Evolutionary conservation across 1,140 invertebrate species (phyloP).

Genomic region (Eubasilissa regina): DNA sequence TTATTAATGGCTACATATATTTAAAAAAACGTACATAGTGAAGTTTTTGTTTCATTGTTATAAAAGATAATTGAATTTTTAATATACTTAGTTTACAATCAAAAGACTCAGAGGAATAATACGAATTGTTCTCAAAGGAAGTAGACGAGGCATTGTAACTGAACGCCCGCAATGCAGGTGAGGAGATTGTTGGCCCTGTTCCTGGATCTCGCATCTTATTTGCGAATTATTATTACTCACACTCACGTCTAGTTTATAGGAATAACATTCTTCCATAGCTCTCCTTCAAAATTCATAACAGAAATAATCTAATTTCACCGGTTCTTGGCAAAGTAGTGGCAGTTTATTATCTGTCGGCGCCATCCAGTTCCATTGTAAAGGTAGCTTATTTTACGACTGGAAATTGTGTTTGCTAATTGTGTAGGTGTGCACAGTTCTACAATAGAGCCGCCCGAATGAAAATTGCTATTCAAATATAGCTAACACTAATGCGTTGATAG

Average conservation of each 20-base stretch:
- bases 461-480: too few relatives aligned
- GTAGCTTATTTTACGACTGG: slow-evolving; percentile 2
- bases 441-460: too few relatives aligned
- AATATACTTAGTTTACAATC: too few relatives aligned
- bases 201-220: slow-evolving; percentile 18
- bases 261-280: slow-evolving; percentile 51
- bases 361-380: slow-evolving; percentile 15
- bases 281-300: slow-evolving; percentile 48
- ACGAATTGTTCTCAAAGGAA: too few relatives aligned
- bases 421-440: not conserved
- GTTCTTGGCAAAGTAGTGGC: slow-evolving; percentile 29
- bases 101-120: too few relatives aligned
- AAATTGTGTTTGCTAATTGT: not conserved
- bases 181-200: slow-evolving; percentile 53
- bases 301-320: slow-evolving; percentile 53
- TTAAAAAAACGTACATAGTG: too few relatives aligned
- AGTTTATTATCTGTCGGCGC: slow-evolving; percentile 25
- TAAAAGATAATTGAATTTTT: too few relatives aligned
- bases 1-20: too few relatives aligned
- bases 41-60: too few relatives aligned
- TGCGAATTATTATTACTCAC: slow-evolving; percentile 54
- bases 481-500: too few relatives aligned
- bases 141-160: slow-evolving; percentile 1
- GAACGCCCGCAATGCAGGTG: slow-evolving; percentile 56
- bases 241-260: slow-evolving; percentile 36